These are phyloP conservation scores for Graphium colonna DNA, from an alignment of 2,888 invertebrate genomes.

Conservation along the genomic window DNA sequence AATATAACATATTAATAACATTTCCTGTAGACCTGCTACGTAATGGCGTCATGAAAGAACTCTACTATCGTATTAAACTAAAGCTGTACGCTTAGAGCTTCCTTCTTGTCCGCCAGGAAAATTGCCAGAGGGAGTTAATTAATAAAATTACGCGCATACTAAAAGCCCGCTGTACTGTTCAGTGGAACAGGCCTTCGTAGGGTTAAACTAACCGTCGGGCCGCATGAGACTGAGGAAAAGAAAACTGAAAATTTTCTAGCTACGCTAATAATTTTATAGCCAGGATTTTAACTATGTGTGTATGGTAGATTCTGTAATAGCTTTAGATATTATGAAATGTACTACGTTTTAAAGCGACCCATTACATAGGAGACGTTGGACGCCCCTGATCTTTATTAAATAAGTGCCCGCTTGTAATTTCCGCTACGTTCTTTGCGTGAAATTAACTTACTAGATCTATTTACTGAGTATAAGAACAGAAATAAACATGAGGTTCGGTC, in stretches of 20 bases:
- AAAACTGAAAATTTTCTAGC: background rate
- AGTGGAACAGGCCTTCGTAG: background rate
- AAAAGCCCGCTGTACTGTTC: slow-evolving; percentile 2
- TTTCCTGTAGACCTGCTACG: background rate
- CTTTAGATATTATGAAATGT: background rate
- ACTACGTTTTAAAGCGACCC: background rate
- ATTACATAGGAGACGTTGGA: background rate
- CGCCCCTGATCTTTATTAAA: background rate
- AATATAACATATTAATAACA: no score
- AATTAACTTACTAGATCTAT: no score
- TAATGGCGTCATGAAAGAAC: background rate
- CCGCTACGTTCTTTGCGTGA: no score
- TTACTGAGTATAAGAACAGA: no score
- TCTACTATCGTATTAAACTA: slow-evolving; percentile 1
- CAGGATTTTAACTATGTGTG: background rate
- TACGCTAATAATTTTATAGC: background rate
- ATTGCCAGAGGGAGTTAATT: slow-evolving; percentile 18
- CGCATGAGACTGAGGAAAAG: background rate
- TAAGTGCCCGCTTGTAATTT: background rate
- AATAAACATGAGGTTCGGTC: no score
- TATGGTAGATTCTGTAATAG: background rate
- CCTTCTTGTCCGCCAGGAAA: slow-evolving; percentile 11
- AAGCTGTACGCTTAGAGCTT: slow-evolving; percentile 3
- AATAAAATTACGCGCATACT: slow-evolving; percentile 21
- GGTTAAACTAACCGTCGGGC: background rate